Evolutionary conservation across 2,888 invertebrate species (phyloP).

Genomic region (Scaptomyza caliginosa): DNA sequence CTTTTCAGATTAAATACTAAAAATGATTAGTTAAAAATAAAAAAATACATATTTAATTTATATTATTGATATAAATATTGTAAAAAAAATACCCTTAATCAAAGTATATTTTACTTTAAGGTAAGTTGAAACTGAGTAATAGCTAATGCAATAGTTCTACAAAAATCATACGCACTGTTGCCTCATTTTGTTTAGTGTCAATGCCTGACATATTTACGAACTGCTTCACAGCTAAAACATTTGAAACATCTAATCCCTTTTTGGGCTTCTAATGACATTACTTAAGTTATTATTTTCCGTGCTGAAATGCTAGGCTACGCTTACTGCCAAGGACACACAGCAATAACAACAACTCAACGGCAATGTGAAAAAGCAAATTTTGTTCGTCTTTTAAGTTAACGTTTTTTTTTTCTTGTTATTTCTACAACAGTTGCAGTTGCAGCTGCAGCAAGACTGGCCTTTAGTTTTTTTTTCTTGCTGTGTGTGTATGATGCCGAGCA

Average conservation of each 20-base stretch:
- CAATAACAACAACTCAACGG: constrained; percentile 22
- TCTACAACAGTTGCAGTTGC: constrained; percentile 32
- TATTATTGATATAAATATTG: not conserved
- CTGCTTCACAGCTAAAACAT: constrained; percentile 35
- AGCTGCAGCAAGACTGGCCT: constrained; percentile 35
- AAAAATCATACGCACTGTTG: constrained; percentile 14
- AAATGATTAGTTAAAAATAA: not conserved
- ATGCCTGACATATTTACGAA: constrained; percentile 20
- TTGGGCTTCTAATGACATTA: constrained; percentile 72
- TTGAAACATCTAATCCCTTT: constrained; percentile 75
- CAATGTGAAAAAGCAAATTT: constrained; percentile 55
- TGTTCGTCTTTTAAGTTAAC: constrained; percentile 34
- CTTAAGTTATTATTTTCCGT: constrained; percentile 78
- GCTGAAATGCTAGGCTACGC: constrained; percentile 59
- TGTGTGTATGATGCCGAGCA: constrained; percentile 47
- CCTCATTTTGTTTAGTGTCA: not conserved
- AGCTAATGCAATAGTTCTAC: no score
- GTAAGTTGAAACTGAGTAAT: no score
- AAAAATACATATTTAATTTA: not conserved
- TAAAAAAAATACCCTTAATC: no score
- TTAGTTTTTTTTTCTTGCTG: constrained; percentile 6
- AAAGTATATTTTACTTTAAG: no score
- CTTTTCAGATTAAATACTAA: not conserved
- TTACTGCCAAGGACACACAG: constrained; percentile 56
- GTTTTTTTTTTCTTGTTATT: constrained; percentile 35